Evolutionary conservation across 2,888 invertebrate species (phyloP).

Genomic region (Sminthurinus aureus): DNA sequence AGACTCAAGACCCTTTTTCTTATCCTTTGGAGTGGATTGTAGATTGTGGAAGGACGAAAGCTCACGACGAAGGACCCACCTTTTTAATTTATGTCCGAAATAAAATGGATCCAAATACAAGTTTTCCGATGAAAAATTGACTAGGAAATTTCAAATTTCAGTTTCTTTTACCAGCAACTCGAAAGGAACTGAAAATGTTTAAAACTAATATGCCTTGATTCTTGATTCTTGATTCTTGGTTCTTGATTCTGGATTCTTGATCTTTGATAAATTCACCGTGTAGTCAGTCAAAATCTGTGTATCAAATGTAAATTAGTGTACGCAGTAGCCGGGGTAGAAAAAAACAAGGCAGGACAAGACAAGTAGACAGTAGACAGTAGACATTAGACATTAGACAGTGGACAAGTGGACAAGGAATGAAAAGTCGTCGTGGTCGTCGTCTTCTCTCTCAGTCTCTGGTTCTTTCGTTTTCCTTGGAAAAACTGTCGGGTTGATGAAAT

Average conservation of each 20-base stretch:
- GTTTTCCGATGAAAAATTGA: constrained; percentile 32
- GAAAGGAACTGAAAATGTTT: neutral
- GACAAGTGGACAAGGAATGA: no score
- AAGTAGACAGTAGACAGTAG: no score
- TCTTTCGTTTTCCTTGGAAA: constrained; percentile 7
- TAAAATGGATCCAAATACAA: neutral
- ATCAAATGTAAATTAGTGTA: neutral
- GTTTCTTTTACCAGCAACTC: no score
- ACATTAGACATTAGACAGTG: no score
- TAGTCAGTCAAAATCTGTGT: neutral
- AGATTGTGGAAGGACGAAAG: no score
- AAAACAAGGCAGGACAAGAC: neutral
- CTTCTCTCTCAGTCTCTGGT: no score
- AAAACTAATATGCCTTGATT: neutral
- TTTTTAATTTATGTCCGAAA: constrained; percentile 29
- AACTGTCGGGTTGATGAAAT: constrained; percentile 38
- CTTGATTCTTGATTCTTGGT: no score
- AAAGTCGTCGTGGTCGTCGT: no score
- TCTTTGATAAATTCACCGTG: neutral
- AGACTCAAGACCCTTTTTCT: neutral
- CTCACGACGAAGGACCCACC: constrained; percentile 3
- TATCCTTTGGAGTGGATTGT: neutral
- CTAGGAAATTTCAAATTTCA: constrained; percentile 23
- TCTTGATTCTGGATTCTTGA: no score
- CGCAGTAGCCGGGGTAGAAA: neutral